A percentile compares a stretch with the other conserved stretches of the same genome.
Conservation (phyloP, 2,888 invertebrate species). For the Crematogaster levior region DNA sequence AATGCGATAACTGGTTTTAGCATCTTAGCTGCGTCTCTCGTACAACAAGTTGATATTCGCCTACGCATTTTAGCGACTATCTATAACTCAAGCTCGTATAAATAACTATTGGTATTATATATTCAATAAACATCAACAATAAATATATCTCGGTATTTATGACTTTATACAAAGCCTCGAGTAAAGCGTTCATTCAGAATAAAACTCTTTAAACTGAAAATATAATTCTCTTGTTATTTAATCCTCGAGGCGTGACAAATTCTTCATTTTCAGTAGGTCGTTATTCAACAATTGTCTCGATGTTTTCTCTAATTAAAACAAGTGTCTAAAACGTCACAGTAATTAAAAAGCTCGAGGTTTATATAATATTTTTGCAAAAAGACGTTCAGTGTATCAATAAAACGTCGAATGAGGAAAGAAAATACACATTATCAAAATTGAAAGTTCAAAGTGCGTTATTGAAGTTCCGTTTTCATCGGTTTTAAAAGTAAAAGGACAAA, state of each 20-base stretch:
- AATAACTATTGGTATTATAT: not conserved
- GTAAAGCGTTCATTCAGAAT: not conserved
- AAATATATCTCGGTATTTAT: not conserved
- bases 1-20: slow-evolving; percentile 21
- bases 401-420: too few species aligned
- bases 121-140: not conserved
- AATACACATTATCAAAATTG: not conserved
- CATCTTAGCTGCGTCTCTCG: not conserved
- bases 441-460: not conserved
- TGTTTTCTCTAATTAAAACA: not conserved
- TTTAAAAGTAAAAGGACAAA: not conserved
- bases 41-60: slow-evolving; percentile 19
- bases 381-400: not conserved
- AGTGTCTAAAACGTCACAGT: not conserved
- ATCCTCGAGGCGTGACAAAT: not conserved
- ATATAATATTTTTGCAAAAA: not conserved
- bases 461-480: not conserved
- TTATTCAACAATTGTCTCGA: not conserved
- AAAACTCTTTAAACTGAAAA: not conserved
- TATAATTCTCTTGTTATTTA: not conserved
- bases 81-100: not conserved
- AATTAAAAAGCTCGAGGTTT: not conserved
- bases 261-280: not conserved
- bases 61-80: slow-evolving; percentile 1
- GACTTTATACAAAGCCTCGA: not conserved